These are phyloP conservation scores for Mamestra brassicae DNA, from an alignment of 2,888 invertebrate species.

Conservation along the genomic window DNA sequence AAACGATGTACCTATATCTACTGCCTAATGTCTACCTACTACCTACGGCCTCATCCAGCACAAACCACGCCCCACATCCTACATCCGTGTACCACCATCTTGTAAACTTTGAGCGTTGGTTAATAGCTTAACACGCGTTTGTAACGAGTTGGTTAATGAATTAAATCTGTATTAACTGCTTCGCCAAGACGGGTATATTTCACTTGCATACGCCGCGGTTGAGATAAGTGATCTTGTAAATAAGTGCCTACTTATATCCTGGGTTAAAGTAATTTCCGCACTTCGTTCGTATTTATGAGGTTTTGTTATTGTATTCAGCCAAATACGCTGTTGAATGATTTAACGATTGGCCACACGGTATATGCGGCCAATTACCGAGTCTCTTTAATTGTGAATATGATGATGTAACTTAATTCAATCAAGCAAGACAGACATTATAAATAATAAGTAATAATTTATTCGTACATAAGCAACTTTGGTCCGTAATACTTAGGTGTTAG, in stretches of 20 bases:
- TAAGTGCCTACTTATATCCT: slow-evolving; percentile 39
- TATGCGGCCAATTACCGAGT: no score
- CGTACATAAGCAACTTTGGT: no score
- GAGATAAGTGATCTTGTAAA: slow-evolving; percentile 55
- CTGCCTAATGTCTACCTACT: not conserved
- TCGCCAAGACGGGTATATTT: slow-evolving; percentile 54
- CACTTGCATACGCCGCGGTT: slow-evolving; percentile 55
- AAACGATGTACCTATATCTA: no score
- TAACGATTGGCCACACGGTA: not conserved
- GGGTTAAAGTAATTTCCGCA: slow-evolving; percentile 39
- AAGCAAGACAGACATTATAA: no score
- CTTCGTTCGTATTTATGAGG: not conserved
- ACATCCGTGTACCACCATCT: slow-evolving; percentile 71
- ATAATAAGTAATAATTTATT: no score
- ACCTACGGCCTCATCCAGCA: slow-evolving; percentile 54
- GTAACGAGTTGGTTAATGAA: slow-evolving; percentile 85
- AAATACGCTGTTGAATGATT: not conserved
- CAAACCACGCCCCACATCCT: slow-evolving; percentile 31
- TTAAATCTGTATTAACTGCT: slow-evolving; percentile 81
- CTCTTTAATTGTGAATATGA: no score
- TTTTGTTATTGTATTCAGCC: not conserved
- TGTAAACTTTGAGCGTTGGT: slow-evolving; percentile 76
- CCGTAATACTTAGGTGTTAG: no score
- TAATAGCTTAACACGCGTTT: slow-evolving; percentile 83
- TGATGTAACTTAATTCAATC: no score